Conservation (phyloP, 2,888 invertebrate genomes). For the Spilosoma lubricipeda region DNA sequence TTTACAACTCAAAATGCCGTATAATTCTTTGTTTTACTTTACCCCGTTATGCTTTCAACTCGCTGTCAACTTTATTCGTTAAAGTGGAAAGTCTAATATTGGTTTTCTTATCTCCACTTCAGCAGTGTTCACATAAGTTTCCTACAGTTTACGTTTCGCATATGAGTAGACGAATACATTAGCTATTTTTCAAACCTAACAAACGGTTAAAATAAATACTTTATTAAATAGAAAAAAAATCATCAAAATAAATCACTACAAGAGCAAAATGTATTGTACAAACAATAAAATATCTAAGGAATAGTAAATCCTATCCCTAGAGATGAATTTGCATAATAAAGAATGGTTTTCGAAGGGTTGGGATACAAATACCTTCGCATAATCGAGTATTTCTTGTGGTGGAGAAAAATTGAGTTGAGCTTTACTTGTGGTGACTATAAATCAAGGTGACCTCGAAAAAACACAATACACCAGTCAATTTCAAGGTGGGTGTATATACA, state of each 20-base stretch:
- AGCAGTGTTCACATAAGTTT: slow-evolving; percentile 4
- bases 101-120: slow-evolving; percentile 6
- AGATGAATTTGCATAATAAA: slow-evolving; percentile 75
- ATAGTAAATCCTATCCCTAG: slow-evolving; percentile 64
- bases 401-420: slow-evolving; percentile 65
- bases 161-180: neutral
- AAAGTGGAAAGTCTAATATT: slow-evolving; percentile 11
- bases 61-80: neutral
- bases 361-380: slow-evolving; percentile 72
- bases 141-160: neutral
- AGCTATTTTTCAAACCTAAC: neutral
- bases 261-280: slow-evolving; percentile 37
- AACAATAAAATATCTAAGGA: slow-evolving; percentile 53
- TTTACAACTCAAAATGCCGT: neutral
- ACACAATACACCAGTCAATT: neutral
- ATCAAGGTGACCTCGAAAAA: neutral
- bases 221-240: neutral
- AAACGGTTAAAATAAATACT: neutral
- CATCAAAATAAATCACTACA: slow-evolving; percentile 26
- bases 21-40: neutral
- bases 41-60: neutral
- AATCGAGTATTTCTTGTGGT: slow-evolving; percentile 67
- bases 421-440: slow-evolving; percentile 43
- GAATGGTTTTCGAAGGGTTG: slow-evolving; percentile 63
- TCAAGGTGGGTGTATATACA: neutral